These are phyloP conservation scores for Agrotis exclamationis DNA, from an alignment of 2,888 invertebrate species.

Conservation along the genomic window DNA sequence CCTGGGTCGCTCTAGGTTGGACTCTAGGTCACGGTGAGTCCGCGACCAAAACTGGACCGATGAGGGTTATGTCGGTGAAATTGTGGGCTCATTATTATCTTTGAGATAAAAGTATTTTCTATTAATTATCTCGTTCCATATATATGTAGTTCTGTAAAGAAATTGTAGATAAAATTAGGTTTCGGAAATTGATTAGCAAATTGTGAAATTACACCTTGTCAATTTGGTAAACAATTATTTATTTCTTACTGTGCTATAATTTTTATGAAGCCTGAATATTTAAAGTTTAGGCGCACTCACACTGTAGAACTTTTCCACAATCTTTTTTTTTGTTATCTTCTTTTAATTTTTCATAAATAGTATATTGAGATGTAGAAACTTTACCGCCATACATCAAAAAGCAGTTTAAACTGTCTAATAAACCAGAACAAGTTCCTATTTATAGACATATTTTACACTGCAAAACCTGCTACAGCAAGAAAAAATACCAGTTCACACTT, in stretches of 20 bases:
- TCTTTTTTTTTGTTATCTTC: too few relatives aligned
- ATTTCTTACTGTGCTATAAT: too few relatives aligned
- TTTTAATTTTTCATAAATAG: too few relatives aligned
- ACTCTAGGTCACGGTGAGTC: conserved; percentile 24
- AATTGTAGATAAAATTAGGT: not conserved
- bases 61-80: conserved; percentile 3
- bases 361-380: not conserved
- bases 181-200: too few relatives aligned
- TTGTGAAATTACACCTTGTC: too few relatives aligned
- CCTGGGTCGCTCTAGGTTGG: conserved; percentile 46
- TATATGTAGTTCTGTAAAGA: not conserved
- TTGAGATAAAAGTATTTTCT: not conserved
- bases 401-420: too few relatives aligned
- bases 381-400: not conserved
- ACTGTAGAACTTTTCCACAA: too few relatives aligned
- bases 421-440: not conserved
- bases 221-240: too few relatives aligned
- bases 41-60: conserved; percentile 17
- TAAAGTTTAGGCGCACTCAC: too few relatives aligned
- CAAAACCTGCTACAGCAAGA: not conserved
- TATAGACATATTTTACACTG: not conserved
- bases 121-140: too few relatives aligned
- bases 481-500: conserved; percentile 12
- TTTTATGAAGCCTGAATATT: too few relatives aligned
- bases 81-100: not conserved